Base-by-base conservation (phyloP, 2,888 invertebrate species). In the Aspidiotus rigidus region DNA sequence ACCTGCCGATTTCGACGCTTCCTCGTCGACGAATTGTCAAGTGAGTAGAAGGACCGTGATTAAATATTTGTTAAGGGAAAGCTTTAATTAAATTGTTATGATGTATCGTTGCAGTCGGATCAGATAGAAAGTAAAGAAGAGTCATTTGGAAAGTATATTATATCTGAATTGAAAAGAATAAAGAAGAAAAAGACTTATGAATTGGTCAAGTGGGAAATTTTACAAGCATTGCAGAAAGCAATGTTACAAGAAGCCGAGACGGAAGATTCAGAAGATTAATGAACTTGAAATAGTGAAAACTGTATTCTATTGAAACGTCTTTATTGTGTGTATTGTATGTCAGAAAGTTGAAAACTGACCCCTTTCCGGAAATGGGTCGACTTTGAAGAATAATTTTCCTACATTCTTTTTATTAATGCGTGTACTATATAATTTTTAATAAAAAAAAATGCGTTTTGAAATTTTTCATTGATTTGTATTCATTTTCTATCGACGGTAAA, bases 111-210 rank as follows among this genome's bases (percentile, higher is more conserved):
- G 2, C 42, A 11, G 11, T 64, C 40, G 28, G 16, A 49, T 15
- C 11, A 3, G 10, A 2, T 44, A 0, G 66, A 66, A 44, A 66
- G 59, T 17, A 57, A 66, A 66, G 66, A 66, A 57, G 66, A 66
- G 42, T 41, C 49, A 6, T 66, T 66, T 28, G 66, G 66, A 42
- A 42, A 66, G 49, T 66, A 66, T 13, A 66, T 66, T 16, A 44
- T 66, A n/a, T 57, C 57, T 39, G 66, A 66, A 28, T 44, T 66
- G 44, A 66, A 66, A 17, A 41, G 66, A 42, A 66, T 66, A 10
- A 66, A 66, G 59, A 66, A 66, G 16, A 66, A 66, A 41, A 66
- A 66, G 17, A 66, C 66, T 7, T 66, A 66, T 15, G 66, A 66
- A 49, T 17, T 66, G 53, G 66, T 66, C 0, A 66, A 66, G 42